Base-by-base conservation (phyloP, 2,113 vertebrate genomes). In the Nanorana parkeri region DNA sequence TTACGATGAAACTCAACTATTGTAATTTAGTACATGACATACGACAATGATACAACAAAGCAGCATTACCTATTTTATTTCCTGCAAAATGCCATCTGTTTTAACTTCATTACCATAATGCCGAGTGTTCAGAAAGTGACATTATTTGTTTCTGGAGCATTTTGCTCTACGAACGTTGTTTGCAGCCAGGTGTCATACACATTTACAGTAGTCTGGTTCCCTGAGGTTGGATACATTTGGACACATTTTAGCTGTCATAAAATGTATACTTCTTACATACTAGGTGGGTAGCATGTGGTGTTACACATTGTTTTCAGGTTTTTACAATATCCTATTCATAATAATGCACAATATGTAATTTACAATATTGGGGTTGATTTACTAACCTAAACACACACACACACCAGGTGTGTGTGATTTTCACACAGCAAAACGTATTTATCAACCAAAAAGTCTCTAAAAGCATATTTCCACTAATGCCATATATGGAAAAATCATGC, bases 1-100 rank as follows among this genome's bases (percentile, higher is more conserved):
- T 77, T 51, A 51, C n/a, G 32, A 56, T 41, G 72, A 60, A n/a
- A 17, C 56, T 7, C 21, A 63, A 58, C 55, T 58, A 58, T 74
- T 61, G 28, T 75, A 60, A 60, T 56, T 75, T 75, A 75, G 19
- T 56, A 60, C 32, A 29, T 58, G 28, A 74, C 71, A 61, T 75
- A 74, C 21, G 19, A 55, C 55, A 75, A 23, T 51, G 21, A 16
- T 24, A n/a, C 58, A 64, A 64, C 64, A 7, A 64, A 77, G 23
- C 60, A 28, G 5, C 11, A 29, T 64, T 66, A 51, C n/a, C 63
- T 78, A 51, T 13, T 78, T 78, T 78, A 78, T 51, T 36, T 78
- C n/a, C 63, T 54, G 63, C 47, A 66, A 52, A 67, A 21, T 55
- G 23, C 76, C 61, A 66, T 78, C 61, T 78, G 76, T 51, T 78